phyloP scores from a whole-genome alignment of 1,140 invertebrate species.

The Pemphigus obesinymphae region DNA sequence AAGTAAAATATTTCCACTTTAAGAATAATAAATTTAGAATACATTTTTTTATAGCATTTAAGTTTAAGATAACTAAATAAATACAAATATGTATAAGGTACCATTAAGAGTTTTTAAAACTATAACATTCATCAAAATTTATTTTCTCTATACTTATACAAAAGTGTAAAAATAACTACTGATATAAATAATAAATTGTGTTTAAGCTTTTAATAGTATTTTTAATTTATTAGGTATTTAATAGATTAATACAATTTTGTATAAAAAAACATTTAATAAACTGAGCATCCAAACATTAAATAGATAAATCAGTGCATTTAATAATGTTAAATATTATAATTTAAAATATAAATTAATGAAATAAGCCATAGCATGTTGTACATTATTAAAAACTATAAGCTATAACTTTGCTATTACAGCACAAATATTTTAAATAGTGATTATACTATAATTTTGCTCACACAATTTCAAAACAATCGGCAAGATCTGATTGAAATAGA shows the following conservation, averaged over 20 bases:
- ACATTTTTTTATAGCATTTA: too few species aligned
- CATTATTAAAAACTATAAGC: background rate
- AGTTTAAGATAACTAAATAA: too few species aligned
- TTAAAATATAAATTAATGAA: background rate
- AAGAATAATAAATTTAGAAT: too few species aligned
- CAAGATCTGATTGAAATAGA: background rate
- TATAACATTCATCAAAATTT: too few species aligned
- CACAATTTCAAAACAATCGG: background rate
- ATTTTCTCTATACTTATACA: too few species aligned
- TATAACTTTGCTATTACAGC: background rate
- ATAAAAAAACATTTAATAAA: too few species aligned
- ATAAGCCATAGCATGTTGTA: background rate
- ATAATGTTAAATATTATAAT: too few species aligned
- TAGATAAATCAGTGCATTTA: background rate
- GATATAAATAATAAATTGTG: background rate
- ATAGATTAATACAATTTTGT: background rate
- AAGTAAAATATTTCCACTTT: too few species aligned
- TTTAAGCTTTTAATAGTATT: background rate
- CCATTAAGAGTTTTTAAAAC: too few species aligned
- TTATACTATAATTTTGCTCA: background rate
- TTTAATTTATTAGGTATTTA: background rate
- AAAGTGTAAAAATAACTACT: too few species aligned
- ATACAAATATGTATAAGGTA: too few species aligned
- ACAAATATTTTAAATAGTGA: background rate
- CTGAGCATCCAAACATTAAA: too few species aligned